Evolutionary conservation across 2,888 invertebrate species (phyloP).

Genomic region (Colletes collaris): DNA sequence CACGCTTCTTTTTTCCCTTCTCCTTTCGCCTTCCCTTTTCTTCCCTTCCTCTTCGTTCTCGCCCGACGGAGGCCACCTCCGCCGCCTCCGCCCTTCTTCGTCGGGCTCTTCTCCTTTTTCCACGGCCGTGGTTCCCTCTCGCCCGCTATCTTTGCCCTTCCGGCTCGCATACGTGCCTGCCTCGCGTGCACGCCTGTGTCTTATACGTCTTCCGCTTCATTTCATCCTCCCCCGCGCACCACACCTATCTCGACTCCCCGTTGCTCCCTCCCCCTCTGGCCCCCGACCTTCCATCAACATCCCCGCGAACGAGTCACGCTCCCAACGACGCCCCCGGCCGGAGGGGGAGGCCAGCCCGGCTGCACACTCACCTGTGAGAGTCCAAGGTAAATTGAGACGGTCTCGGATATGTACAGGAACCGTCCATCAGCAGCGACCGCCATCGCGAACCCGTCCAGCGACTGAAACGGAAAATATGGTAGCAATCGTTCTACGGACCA

Average conservation of each 20-base stretch:
- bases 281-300: constrained; percentile 45
- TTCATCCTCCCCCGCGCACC: constrained; percentile 57
- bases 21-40: constrained; percentile 25
- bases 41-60: constrained; percentile 39
- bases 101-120: constrained; percentile 54
- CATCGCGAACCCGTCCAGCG: constrained; percentile 98
- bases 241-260: no score
- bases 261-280: constrained; percentile 17
- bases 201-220: constrained; percentile 64
- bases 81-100: constrained; percentile 33
- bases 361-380: constrained; percentile 95
- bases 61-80: constrained; percentile 15
- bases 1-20: constrained; percentile 48
- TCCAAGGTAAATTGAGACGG: constrained; percentile 99
- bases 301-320: constrained; percentile 54
- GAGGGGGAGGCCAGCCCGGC: not conserved
- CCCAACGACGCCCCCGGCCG: constrained; percentile 24
- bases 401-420: constrained; percentile 99
- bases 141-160: constrained; percentile 64
- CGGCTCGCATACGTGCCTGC: constrained; percentile 63
- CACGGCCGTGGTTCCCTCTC: constrained; percentile 45
- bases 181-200: constrained; percentile 56
- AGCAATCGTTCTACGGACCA: constrained; percentile 34
- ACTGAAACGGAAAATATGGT: constrained; percentile 85
- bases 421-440: constrained; percentile 97